Base-by-base conservation (phyloP, 2,888 invertebrate species). In the Agonopterix alstromeriana region DNA sequence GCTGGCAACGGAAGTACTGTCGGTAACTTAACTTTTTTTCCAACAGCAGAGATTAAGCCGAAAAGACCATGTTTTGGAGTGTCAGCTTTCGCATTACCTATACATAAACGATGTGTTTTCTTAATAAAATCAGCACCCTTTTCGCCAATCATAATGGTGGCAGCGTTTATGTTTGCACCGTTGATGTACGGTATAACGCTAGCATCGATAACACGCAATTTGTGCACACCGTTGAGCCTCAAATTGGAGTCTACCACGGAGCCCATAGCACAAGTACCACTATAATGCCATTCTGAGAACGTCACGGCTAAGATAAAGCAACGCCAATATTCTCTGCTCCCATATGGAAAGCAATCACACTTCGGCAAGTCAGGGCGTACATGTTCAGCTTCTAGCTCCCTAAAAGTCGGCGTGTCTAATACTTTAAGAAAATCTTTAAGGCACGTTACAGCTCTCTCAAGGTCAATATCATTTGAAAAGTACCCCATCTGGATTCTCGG, bases 221-320 rank as follows among this genome's bases (percentile, higher is more conserved):
- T 27, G 3, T 3, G 5, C 0, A 43, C 35, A 10, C 43, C 43
- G 2, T 10, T 17, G 10, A 43, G 35, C 7, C 43, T 10, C 10
- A 43, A 35, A n/a, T 35, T 71, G 0, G 90, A 86, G 70, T 93
- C 92, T 0, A 94, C 92, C 0, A 94, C 94, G 0, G 92, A 90
- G 0, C 94, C 94, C 94, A 95, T 94, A 64, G 93, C 93, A 47
- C 92, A 92, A 0, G 94, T 94, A 0, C 94, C 92, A 0, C 90
- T 80, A 0, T 92, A 93, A 67, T 94, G 93, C 58, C 92, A 93
- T 44, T 93, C 90, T 0, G 93, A 93, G 36, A 90, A 87, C 0
- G 68, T 92, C 93, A 54, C 45, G 10, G 48, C 48, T 9, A 46
- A 44, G 1, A 54, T 47, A 41, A 57, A 60, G 42, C 64, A 65